Conservation (phyloP, 2,113 vertebrate species). For the Python bivittatus region DNA sequence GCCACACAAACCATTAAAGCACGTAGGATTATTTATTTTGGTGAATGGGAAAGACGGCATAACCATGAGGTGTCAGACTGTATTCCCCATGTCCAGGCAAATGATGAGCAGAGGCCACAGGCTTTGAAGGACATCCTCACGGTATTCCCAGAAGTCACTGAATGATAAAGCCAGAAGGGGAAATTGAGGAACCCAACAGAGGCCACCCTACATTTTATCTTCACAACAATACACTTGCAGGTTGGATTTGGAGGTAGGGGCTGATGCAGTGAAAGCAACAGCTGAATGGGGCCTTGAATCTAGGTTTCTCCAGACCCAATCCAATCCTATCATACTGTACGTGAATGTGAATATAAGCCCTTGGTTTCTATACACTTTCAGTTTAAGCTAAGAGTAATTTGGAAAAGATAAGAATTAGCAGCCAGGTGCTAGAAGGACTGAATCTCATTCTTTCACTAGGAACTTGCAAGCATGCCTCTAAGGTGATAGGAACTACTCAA, state of each 20-base stretch:
- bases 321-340: not conserved
- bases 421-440: not conserved
- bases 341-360: not conserved
- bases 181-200: not conserved
- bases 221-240: not conserved
- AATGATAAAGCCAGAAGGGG: not conserved
- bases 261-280: not conserved
- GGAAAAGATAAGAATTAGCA: slow-evolving; percentile 1
- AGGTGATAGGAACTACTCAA: slow-evolving; percentile 54
- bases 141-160: not conserved
- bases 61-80: not conserved
- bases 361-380: not conserved
- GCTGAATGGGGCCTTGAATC: not conserved
- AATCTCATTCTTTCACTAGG: not conserved
- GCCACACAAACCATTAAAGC: not conserved
- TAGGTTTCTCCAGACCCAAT: not conserved
- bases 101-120: not conserved
- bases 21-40: not conserved
- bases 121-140: not conserved
- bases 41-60: not conserved
- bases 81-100: not conserved
- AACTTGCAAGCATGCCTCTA: slow-evolving; percentile 30
- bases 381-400: not conserved
- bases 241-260: not conserved
- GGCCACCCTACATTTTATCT: not conserved